These are phyloP conservation scores for Euwallacea fornicatus DNA, from an alignment of 1,140 invertebrate species.

Conservation along the genomic window DNA sequence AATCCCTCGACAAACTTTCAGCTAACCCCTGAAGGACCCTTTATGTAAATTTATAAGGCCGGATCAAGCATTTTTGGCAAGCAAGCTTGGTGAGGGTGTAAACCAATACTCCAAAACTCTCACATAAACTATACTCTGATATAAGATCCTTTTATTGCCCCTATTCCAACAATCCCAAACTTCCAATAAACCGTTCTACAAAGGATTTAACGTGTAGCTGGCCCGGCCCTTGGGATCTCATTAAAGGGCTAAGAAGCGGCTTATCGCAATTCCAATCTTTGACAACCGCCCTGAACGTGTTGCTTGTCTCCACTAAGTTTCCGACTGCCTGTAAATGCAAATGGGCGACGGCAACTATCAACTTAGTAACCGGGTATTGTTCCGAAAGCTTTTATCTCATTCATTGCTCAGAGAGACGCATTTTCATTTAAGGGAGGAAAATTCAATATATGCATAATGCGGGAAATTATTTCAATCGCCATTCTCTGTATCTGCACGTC, in stretches of 20 bases:
- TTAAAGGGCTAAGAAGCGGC: constrained; percentile 22
- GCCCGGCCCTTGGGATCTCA: constrained; percentile 25
- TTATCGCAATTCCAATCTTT: constrained; percentile 33
- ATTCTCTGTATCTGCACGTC: constrained; percentile 6
- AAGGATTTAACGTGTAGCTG: constrained; percentile 27
- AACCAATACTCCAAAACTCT: constrained; percentile 4
- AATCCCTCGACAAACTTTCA: neutral
- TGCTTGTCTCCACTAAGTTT: constrained; percentile 28
- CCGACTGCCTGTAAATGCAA: constrained; percentile 18
- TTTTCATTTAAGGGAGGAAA: neutral
- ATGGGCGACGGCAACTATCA: constrained; percentile 8
- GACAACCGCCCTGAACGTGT: constrained; percentile 31
- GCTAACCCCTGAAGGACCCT: neutral
- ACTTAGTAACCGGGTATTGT: neutral
- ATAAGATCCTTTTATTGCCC: constrained; percentile 17
- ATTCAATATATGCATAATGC: constrained; percentile 7
- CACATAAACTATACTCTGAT: constrained; percentile 5
- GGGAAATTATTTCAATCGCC: constrained; percentile 5
- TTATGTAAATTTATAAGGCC: neutral
- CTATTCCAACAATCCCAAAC: constrained; percentile 25
- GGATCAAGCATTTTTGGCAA: neutral
- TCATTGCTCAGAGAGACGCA: too few species aligned
- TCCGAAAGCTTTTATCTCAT: too few species aligned
- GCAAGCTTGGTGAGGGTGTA: neutral
- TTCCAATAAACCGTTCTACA: constrained; percentile 29